phyloP scores from a whole-genome alignment of 2,797 vertebrate genomes.

The Tauraco hartlaubi region DNA sequence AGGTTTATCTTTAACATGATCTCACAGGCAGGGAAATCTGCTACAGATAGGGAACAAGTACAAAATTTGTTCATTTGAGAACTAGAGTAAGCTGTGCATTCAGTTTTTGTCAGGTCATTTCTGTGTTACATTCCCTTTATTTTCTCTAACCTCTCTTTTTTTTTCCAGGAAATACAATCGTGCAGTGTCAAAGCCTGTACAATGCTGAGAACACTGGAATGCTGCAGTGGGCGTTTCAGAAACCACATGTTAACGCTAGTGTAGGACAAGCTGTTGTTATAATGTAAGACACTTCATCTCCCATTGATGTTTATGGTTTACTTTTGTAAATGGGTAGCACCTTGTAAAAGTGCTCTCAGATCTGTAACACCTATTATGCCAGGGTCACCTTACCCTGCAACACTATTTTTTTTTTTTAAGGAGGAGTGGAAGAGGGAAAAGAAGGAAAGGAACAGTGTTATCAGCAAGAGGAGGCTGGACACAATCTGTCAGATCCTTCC shows the following conservation, averaged over 20 bases:
- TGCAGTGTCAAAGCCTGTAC: not conserved
- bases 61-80: not conserved
- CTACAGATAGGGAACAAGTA: not conserved
- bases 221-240: not conserved
- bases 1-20: slow-evolving; percentile 5
- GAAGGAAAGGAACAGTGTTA: not conserved
- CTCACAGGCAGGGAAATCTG: not conserved
- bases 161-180: not conserved
- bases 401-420: not conserved
- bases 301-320: not conserved
- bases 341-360: not conserved
- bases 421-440: not conserved
- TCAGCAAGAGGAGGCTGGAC: not conserved
- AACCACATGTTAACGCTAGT: rapidly evolving
- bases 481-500: not conserved
- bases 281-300: not conserved
- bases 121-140: not conserved
- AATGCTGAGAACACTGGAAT: not conserved
- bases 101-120: not conserved
- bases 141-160: not conserved
- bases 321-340: not conserved
- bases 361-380: not conserved
- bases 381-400: not conserved
- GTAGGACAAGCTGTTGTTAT: not conserved
- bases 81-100: not conserved